Conservation (phyloP, 1,140 invertebrate genomes). For the Charaxes varanes region DNA sequence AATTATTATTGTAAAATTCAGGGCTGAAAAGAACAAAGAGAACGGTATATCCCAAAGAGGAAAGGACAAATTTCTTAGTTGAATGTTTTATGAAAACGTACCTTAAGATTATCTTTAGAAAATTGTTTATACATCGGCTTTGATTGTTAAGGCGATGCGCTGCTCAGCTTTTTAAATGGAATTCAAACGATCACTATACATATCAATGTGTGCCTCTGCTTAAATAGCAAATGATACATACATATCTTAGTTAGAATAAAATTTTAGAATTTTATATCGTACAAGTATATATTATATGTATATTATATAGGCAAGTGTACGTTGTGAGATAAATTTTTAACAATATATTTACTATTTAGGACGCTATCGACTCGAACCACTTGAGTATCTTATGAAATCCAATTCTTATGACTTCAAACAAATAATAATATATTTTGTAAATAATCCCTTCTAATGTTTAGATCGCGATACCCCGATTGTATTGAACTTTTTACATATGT, state of each 20-base stretch:
- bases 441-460: constrained; percentile 55
- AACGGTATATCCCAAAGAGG: too few relatives aligned
- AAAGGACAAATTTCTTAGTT: too few relatives aligned
- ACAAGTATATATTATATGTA: constrained; percentile 27
- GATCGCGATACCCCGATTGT: constrained; percentile 37
- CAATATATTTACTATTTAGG: constrained; percentile 59
- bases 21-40: too few relatives aligned
- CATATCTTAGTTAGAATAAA: constrained; percentile 64
- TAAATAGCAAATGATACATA: constrained; percentile 65
- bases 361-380: constrained; percentile 56
- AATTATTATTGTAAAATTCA: too few relatives aligned
- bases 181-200: constrained; percentile 54
- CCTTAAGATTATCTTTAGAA: constrained; percentile 27
- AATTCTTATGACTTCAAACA: constrained; percentile 68
- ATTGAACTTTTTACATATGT: constrained; percentile 26
- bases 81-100: too few relatives aligned
- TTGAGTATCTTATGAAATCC: constrained; percentile 66
- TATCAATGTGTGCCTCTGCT: constrained; percentile 73
- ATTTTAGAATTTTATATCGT: constrained; percentile 64
- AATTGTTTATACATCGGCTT: constrained; percentile 49
- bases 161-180: constrained; percentile 40
- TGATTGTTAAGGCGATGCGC: constrained; percentile 53
- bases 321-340: constrained; percentile 60
- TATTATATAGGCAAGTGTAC: constrained; percentile 42
- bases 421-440: constrained; percentile 66